Evolutionary conservation across 1,140 invertebrate species (phyloP), one percentile per base, ranked within the genome.

Genomic region (Andricus grossulariae): DNA sequence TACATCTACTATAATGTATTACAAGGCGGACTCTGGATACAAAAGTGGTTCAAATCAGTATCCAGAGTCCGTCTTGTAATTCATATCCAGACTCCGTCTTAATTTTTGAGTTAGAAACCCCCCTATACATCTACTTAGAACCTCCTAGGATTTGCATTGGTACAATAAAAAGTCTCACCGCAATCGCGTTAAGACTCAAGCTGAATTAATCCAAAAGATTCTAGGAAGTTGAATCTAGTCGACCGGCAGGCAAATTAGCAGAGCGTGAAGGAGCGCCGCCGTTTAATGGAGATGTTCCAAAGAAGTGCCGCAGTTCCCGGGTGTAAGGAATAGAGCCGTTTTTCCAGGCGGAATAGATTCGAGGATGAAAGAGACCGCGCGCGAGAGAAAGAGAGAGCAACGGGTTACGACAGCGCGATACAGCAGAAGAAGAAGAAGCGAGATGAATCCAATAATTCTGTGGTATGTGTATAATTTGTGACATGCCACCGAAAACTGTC

Each of bases 401-500:
- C 13, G 15, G 32, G 60, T 57, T 57, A 66, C 2, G 32, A 32
- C 25, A 11, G 32, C 60, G 60, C 60, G 32, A 25, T 66, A 66
- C 32, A 66, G 60, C 60, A 16, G 32, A 39, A 39, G 57, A 66
- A 66, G 21, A 54, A 55, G 52, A 66, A 39, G 60, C 25, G 60
- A 66, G 32, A 66, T 66, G 57, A 66, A 66, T 66, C 57, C 57
- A 66, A 12, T 66, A 66, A 66, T 66, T 66, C 57, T 25, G 15
- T 39, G 60, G 60, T 39, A 66, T 66, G 32, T 66, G 60, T 66
- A 66, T 66, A 66, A 66, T 66, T 66, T 66, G 60, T 32, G 60
- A 66, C 25, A 32, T 66, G 60, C 60, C 60, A 66, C 32, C 60
- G 60, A 32, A 66, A 66, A 66, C 60, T 66, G 13, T n/a, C 13